Conservation (phyloP, 2,113 vertebrate genomes). For the Thymallus thymallus region DNA sequence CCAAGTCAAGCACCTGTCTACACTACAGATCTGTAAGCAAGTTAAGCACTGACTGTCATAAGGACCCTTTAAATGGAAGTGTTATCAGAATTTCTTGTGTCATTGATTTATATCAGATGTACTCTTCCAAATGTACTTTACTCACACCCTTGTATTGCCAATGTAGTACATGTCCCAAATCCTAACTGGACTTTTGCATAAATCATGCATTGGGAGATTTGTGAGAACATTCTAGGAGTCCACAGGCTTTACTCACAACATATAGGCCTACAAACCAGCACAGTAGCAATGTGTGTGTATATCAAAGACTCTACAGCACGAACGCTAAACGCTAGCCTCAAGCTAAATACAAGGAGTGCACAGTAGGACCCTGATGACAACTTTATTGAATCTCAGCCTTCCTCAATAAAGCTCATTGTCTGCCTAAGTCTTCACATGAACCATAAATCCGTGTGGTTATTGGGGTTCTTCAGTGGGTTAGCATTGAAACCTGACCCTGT, state of each 20-base stretch:
- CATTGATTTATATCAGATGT: no score
- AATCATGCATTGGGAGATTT: no score
- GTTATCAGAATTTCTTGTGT: no score
- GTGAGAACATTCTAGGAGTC: no score
- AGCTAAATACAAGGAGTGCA: not conserved
- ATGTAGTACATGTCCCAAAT: no score
- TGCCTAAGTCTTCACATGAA: not conserved
- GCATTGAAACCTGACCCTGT: constrained; percentile 5
- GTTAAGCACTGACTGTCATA: no score
- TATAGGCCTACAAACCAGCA: not conserved
- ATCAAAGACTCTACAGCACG: not conserved
- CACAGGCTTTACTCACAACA: not conserved
- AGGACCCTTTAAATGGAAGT: no score
- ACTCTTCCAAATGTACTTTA: no score
- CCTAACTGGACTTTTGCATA: no score
- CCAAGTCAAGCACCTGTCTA: no score
- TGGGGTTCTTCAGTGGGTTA: not conserved
- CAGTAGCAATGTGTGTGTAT: not conserved
- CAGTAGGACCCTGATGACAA: not conserved
- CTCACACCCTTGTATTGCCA: no score
- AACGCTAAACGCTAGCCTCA: not conserved
- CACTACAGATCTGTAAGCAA: no score
- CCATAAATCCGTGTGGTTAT: constrained; percentile 3
- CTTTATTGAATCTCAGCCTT: not conserved
- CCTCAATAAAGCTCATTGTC: not conserved